These are phyloP conservation scores for Leptopilina drosophilae DNA, from an alignment of 2,888 invertebrate genomes.

Conservation along the genomic window DNA sequence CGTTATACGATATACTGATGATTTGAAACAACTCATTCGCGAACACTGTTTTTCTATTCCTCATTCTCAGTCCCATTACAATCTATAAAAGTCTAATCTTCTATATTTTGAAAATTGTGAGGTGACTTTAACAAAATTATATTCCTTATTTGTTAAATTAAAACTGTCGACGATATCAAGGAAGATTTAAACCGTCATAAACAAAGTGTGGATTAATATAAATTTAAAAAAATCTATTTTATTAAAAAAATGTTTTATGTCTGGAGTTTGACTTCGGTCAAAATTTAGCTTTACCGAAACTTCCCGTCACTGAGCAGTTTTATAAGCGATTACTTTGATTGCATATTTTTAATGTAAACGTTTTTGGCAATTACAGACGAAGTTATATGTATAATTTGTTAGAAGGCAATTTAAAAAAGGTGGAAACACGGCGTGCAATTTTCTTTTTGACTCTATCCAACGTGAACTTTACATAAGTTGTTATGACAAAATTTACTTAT, in stretches of 20 bases:
- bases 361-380: too few relatives aligned
- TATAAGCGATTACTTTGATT: too few relatives aligned
- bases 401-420: constrained; percentile 53
- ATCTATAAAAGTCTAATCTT: background rate
- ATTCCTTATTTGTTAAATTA: background rate
- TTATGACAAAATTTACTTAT: too few relatives aligned
- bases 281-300: too few relatives aligned
- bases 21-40: too few relatives aligned
- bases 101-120: background rate
- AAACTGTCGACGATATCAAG: constrained; percentile 16
- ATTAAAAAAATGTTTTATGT: too few relatives aligned
- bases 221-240: constrained; percentile 45
- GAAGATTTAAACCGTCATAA: constrained; percentile 33
- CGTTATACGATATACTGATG: too few relatives aligned
- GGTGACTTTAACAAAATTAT: background rate
- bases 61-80: background rate
- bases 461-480: constrained; percentile 44
- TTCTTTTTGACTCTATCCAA: constrained; percentile 45
- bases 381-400: too few relatives aligned
- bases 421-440: constrained; percentile 53
- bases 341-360: too few relatives aligned
- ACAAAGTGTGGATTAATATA: constrained; percentile 43
- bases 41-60: constrained; percentile 3
- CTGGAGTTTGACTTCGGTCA: too few relatives aligned
- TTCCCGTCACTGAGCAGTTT: too few relatives aligned